These are phyloP conservation scores for Tonatia bakeri DNA, from an alignment of 2,113 vertebrate genomes.

Conservation along the genomic window DNA sequence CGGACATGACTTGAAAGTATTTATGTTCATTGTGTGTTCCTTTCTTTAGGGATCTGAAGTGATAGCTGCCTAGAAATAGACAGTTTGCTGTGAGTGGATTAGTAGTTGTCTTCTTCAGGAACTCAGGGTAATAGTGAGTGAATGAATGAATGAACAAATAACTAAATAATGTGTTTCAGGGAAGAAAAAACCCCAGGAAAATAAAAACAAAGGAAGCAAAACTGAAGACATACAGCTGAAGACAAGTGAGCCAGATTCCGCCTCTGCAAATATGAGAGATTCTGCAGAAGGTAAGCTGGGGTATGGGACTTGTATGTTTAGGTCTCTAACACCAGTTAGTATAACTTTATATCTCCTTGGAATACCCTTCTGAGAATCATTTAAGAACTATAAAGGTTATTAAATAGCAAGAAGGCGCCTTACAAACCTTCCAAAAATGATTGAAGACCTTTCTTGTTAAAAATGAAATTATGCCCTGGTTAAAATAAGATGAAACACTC, in stretches of 20 bases:
- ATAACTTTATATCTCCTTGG: background rate
- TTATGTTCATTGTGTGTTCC: background rate
- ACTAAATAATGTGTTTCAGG: conserved; percentile 73
- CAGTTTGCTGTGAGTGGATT: background rate
- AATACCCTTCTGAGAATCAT: background rate
- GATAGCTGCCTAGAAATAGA: background rate
- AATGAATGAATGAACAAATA: background rate
- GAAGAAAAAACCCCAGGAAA: conserved; percentile 84
- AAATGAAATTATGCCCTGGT: background rate
- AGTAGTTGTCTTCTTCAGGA: conserved; percentile 12
- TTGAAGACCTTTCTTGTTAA: background rate
- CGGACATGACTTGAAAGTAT: background rate
- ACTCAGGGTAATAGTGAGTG: background rate
- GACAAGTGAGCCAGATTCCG: conserved; percentile 77
- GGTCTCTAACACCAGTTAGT: background rate
- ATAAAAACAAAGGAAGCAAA: conserved; percentile 81
- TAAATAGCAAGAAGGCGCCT: background rate
- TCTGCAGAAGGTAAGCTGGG: conserved; percentile 85
- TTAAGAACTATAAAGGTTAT: background rate
- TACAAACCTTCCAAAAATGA: background rate
- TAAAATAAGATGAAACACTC: background rate
- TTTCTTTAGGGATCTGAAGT: conserved; percentile 49
- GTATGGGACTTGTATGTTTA: background rate
- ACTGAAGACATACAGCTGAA: conserved; percentile 75
- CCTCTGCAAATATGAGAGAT: conserved; percentile 89